These are phyloP conservation scores for Centropyge bicolor DNA, from an alignment of 2,797 vertebrate species.

Conservation along the genomic window DNA sequence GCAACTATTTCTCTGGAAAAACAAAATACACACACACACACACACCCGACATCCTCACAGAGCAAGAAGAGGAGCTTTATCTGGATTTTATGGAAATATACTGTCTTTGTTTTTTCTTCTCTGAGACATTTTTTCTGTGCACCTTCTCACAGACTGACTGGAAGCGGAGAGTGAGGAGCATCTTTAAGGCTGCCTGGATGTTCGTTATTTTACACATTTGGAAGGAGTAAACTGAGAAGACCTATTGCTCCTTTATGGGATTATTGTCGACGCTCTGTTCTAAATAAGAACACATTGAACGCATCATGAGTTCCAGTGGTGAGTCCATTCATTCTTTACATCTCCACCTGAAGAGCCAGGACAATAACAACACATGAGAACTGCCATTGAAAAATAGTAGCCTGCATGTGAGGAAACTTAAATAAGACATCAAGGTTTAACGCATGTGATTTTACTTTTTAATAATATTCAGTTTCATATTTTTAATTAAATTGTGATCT, in stretches of 20 bases:
- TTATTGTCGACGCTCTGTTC: constrained; percentile 71
- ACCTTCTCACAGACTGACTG: constrained; percentile 51
- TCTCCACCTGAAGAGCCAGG: constrained; percentile 49
- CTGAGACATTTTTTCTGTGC: constrained; percentile 27
- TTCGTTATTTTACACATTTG: constrained; percentile 24
- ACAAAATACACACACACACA: not conserved
- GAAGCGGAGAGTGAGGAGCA: constrained; percentile 56
- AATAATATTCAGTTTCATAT: not conserved
- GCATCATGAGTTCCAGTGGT: constrained; percentile 87
- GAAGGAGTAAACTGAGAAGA: constrained; percentile 58
- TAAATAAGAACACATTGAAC: constrained; percentile 69
- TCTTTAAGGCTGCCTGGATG: constrained; percentile 52
- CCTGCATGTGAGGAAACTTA: not conserved
- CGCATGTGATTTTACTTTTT: not conserved
- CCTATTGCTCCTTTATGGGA: constrained; percentile 71
- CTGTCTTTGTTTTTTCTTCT: constrained; percentile 22
- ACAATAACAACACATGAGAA: constrained; percentile 45
- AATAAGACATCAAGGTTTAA: not conserved
- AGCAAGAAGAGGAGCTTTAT: constrained; percentile 31
- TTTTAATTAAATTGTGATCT: not conserved
- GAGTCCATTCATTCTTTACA: constrained; percentile 73
- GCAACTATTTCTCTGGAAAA: constrained; percentile 22
- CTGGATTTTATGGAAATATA: constrained; percentile 50
- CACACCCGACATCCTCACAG: constrained; percentile 6
- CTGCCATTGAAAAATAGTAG: constrained; percentile 17